Base-by-base conservation (phyloP, 2,888 invertebrate genomes). In the Pachliopta kotzebuea region DNA sequence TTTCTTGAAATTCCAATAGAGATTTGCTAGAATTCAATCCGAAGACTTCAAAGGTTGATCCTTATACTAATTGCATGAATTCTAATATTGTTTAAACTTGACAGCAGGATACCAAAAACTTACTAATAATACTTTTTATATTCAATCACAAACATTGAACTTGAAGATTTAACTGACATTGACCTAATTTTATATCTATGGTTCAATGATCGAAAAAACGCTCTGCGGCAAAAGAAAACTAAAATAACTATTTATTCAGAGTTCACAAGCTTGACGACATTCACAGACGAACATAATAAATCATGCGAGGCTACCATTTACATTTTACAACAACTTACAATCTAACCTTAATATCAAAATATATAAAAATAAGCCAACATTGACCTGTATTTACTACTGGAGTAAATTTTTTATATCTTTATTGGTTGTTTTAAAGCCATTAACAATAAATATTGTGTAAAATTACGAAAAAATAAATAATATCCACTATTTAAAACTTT, bases 101-200 rank as follows among this genome's bases (percentile, higher is more conserved):
- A 0, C 49, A 49, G 14, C 20, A 23, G 3, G 23, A 20, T 23
- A 11, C 18, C 68, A 68, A 67, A 63, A 37, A 29, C 45, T 60
- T 45, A 54, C 62, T 53, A n/a, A 55, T 29, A 54, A 1, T 62
- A 45, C 56, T 68, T 63, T 68, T 68, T 58, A 69, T 64, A 67
- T 67, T 67, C 45, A 69, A 69, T 68, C 56, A 56, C 69, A 64
- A 76, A 76, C 82, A 81, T 83, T 85, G 86, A 86, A 87, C 87
- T 87, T 85, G 81, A 68, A 68, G 37, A 72, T 69, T 21, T 71
- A 69, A 62, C 70, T 74, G 79, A 75, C 83, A 81, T 76, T 84
- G 86, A 84, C 88, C 88, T 69, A 85, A 83, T 84, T 59, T 52
- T 37, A 70, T 68, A 73, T 75, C 76, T 76, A 87, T 83, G 86